Conservation (phyloP, 1,140 invertebrate genomes). For the Aricia agestis region DNA sequence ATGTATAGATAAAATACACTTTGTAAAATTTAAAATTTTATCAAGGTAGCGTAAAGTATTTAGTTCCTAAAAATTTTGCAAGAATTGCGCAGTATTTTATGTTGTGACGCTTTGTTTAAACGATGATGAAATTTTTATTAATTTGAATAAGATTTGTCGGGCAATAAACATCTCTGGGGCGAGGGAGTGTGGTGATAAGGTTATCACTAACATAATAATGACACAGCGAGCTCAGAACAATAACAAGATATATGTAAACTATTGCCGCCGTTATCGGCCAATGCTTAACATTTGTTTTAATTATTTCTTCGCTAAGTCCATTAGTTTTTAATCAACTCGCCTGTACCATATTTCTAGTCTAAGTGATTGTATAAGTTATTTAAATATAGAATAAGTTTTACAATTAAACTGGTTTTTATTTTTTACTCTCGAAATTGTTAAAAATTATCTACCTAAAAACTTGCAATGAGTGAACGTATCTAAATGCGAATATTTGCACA, state of each 20-base stretch:
- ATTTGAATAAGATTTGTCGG: conserved; percentile 12
- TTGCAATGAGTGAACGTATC: too few relatives aligned
- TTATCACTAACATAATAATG: conserved; percentile 29
- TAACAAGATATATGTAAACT: conserved; percentile 18
- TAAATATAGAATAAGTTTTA: conserved; percentile 22
- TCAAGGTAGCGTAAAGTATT: not conserved
- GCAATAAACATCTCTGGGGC: conserved; percentile 20
- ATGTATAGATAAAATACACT: not conserved
- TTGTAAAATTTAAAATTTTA: not conserved
- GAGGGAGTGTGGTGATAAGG: conserved; percentile 25
- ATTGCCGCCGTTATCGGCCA: conserved; percentile 8
- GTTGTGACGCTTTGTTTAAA: conserved; percentile 15
- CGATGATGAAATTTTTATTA: conserved; percentile 19
- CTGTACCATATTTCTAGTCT: conserved; percentile 41
- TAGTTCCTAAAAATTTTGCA: not conserved
- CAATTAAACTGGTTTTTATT: not conserved
- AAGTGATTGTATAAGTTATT: conserved; percentile 34
- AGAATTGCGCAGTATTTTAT: conserved; percentile 13
- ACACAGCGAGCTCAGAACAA: conserved; percentile 24
- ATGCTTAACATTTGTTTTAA: not conserved
- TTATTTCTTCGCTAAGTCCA: not conserved
- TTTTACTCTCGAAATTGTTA: too few relatives aligned
- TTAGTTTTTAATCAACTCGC: not conserved
- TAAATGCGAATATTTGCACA: too few relatives aligned
- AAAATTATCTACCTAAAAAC: too few relatives aligned